phyloP scores from a whole-genome alignment of 2,797 vertebrate genomes.

The Rhincodon typus region DNA sequence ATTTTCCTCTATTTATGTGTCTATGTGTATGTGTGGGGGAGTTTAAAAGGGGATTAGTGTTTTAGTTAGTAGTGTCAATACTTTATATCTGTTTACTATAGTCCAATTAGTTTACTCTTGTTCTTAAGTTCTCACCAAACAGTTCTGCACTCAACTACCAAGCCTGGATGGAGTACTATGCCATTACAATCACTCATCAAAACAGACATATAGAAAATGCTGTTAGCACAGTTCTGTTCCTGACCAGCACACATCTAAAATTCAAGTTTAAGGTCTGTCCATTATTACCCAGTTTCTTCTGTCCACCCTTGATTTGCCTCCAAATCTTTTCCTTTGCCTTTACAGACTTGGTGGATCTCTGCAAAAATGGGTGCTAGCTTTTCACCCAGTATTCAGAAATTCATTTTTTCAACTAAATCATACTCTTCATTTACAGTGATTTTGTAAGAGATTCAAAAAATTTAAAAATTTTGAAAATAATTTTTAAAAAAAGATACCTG shows the following conservation, averaged over 20 bases:
- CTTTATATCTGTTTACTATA: too few species aligned
- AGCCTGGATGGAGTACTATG: neutral
- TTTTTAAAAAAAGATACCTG: neutral
- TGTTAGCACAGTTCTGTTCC: neutral
- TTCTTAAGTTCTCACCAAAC: neutral
- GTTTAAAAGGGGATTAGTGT: too few species aligned
- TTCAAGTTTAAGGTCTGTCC: neutral
- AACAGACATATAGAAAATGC: neutral
- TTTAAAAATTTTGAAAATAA: too few species aligned
- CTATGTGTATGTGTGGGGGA: too few species aligned
- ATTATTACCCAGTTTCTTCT: neutral
- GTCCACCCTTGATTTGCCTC: neutral
- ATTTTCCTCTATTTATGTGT: too few species aligned
- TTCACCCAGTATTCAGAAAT: neutral
- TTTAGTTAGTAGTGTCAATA: too few species aligned
- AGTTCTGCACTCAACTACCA: neutral
- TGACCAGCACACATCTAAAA: neutral
- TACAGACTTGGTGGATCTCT: neutral
- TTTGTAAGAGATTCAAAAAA: too few species aligned
- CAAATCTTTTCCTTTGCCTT: neutral
- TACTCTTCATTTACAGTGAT: too few species aligned
- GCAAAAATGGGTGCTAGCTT: neutral
- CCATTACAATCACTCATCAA: neutral
- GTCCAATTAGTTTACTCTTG: too few species aligned
- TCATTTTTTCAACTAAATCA: neutral